Base-by-base conservation (phyloP, 2,113 vertebrate species). In the Leptodactylus fuscus region DNA sequence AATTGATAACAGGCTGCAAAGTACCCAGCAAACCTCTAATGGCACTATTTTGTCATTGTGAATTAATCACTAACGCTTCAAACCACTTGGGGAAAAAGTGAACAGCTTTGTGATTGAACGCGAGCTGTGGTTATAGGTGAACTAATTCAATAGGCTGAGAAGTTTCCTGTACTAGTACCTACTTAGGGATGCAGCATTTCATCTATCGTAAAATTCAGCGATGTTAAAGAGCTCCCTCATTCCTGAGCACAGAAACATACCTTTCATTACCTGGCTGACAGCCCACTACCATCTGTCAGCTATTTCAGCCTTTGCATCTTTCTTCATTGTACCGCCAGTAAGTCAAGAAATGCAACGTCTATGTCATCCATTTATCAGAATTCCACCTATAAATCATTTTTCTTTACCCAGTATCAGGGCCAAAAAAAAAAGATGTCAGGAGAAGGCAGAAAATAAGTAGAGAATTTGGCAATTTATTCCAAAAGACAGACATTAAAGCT, bases 1-100 rank as follows among this genome's bases (percentile, higher is more conserved):
- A 85, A 85, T 85, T 85, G 62, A 79, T 85, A 85, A 71, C 76
- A 38, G 62, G 34, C 81, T 74, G 81, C 81, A 83, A 83, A 74
- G 69, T 74, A 58, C 36, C 62, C 32, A 58, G 83, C 83, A 69
- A 80, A 73, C 49, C 62, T 71, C 62, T 80, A 85, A 85, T 80
- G 83, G 49, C 36, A n/a, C 55, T 71, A 69, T 55, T 85, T 85
- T 85, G 75, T 85, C 76, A 85, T 70, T 71, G 83, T 58, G 76
- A 80, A 80, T 85, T 85, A 69, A 85, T 80, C 65, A 55, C 65
- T 4, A 80, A 69, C 48, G 58, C 29, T 49, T 80, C 76, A 55
- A 70, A 51, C 32, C 83, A 85, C 83, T 80, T 46, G 76, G 75
- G 76, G 76, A 46, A 53, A 38, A 77, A 34, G 74, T 36, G 29